Conservation (phyloP, 1,140 invertebrate species). For the Telenomus remus region DNA sequence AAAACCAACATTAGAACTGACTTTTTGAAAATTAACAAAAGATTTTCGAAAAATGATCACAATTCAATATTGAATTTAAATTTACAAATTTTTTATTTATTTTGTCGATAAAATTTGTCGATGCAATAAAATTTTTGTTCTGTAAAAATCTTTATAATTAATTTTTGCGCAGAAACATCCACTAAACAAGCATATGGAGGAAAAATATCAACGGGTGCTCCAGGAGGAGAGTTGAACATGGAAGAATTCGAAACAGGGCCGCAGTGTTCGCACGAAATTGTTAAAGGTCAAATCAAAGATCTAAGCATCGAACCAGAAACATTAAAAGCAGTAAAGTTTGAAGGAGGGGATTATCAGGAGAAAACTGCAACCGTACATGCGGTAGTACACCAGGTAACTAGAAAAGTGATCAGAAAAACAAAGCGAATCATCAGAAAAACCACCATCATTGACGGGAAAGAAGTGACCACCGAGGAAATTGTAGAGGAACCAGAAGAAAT, state of each 20-base stretch:
- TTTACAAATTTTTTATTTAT: no score
- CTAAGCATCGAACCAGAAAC: constrained; percentile 57
- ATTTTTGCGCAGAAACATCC: constrained; percentile 71
- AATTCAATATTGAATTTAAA: no score
- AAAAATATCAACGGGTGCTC: constrained; percentile 78
- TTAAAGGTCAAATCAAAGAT: constrained; percentile 63
- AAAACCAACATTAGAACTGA: no score
- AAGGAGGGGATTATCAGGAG: constrained; percentile 71
- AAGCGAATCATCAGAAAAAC: constrained; percentile 84
- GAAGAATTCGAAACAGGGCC: constrained; percentile 81
- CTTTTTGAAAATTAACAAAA: no score
- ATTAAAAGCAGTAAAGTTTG: constrained; percentile 61
- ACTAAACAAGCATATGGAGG: constrained; percentile 80
- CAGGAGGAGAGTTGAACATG: constrained; percentile 78
- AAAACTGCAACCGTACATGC: constrained; percentile 81
- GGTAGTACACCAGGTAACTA: constrained; percentile 86
- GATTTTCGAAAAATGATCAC: no score
- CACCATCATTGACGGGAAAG: constrained; percentile 87
- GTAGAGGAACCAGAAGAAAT: constrained; percentile 88
- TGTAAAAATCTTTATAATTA: no score
- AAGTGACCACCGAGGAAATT: constrained; percentile 87
- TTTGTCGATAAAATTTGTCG: no score
- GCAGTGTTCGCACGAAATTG: constrained; percentile 74
- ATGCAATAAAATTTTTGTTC: no score
- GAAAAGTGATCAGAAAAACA: constrained; percentile 83